Conservation (phyloP, 23 tunicate species). For the Trididemnum clinides region DNA sequence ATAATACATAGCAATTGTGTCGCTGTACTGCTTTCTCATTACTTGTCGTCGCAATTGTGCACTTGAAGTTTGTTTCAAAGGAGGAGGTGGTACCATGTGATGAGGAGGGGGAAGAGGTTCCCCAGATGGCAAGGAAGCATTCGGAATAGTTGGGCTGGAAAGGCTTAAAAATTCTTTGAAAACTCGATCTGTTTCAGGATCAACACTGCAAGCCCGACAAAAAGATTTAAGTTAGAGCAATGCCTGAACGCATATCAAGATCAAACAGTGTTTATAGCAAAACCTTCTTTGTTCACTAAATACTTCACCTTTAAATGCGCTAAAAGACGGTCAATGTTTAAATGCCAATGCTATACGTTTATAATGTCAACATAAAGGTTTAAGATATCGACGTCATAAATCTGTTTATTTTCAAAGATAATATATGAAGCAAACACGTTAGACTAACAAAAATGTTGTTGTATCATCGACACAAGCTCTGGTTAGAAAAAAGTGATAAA, state of each 20-base stretch:
- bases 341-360: too few relatives aligned
- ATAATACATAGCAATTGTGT: constrained; percentile 83
- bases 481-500: too few relatives aligned
- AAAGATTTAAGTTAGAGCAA: too few relatives aligned
- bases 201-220: constrained; percentile 68
- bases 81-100: constrained; percentile 62
- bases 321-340: too few relatives aligned
- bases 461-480: too few relatives aligned
- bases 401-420: too few relatives aligned
- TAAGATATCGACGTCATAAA: too few relatives aligned
- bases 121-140: background rate
- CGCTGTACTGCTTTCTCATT: constrained; percentile 88
- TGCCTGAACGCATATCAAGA: background rate
- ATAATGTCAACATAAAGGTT: too few relatives aligned
- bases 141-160: constrained; percentile 13
- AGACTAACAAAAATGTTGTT: too few relatives aligned
- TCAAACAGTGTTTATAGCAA: background rate
- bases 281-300: too few relatives aligned
- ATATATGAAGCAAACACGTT: too few relatives aligned
- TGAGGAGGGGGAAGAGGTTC: constrained; percentile 72
- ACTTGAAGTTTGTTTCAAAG: constrained; percentile 6
- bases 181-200: constrained; percentile 66
- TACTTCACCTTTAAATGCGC: too few relatives aligned
- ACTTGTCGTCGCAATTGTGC: constrained; percentile 79
- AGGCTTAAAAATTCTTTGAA: constrained; percentile 66